A percentile compares a stretch with the other conserved stretches of the same genome.
phyloP scores from a whole-genome alignment of 30 jellyfish, hydroid and myxozoan genomes.

The Nemopilema nomurai region DNA sequence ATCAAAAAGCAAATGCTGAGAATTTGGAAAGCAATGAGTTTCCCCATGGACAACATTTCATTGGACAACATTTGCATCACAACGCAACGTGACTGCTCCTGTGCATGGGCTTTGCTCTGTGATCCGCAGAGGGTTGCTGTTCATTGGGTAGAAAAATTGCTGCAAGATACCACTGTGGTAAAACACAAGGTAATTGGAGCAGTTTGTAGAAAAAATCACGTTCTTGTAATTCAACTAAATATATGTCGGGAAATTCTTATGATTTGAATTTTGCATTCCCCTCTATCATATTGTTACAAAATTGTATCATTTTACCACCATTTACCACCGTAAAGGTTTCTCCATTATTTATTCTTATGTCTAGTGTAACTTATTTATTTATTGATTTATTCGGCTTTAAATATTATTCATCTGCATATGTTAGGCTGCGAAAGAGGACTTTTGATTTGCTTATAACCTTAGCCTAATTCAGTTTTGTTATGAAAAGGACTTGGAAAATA shows the following conservation, averaged over 20 bases:
- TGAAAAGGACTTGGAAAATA: no score
- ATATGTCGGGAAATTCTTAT: not conserved
- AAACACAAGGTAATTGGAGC: conserved; percentile 64
- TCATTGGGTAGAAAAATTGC: conserved; percentile 61
- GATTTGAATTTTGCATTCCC: no score
- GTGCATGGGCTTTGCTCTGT: conserved; percentile 83
- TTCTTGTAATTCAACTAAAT: no score
- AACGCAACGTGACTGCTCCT: conserved; percentile 65
- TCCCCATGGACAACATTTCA: conserved; percentile 62
- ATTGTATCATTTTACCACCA: no score
- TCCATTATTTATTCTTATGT: no score
- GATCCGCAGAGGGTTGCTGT: conserved; percentile 77
- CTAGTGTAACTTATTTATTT: no score
- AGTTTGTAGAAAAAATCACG: no score
- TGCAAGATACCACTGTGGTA: conserved; percentile 61
- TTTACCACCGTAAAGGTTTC: no score
- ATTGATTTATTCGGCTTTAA: no score
- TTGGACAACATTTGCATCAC: conserved; percentile 63
- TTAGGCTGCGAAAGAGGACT: no score
- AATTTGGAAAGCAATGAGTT: conserved; percentile 65
- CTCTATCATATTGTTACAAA: no score
- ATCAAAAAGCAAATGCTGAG: conserved; percentile 51
- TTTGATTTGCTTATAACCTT: not conserved
- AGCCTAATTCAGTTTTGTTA: not conserved
- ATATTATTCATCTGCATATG: no score